Evolutionary conservation across 2,888 invertebrate genomes (phyloP).

Genomic region (Chrysolina haemoptera): DNA sequence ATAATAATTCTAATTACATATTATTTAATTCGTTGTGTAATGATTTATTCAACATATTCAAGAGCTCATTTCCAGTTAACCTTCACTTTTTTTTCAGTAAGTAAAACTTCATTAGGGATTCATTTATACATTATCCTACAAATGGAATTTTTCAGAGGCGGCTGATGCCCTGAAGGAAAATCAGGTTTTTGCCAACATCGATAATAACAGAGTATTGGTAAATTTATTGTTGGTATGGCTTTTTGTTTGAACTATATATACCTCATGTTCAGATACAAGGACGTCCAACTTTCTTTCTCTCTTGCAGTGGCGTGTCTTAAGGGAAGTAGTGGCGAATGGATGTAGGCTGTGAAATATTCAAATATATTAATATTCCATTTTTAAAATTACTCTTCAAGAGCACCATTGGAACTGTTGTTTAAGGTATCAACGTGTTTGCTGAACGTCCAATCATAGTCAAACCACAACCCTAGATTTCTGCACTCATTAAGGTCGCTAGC

Average conservation of each 20-base stretch:
- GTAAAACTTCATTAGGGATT: background rate
- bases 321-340: too few species aligned
- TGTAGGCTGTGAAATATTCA: too few species aligned
- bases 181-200: constrained; percentile 11
- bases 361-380: too few species aligned
- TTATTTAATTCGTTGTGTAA: constrained; percentile 40
- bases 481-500: too few species aligned
- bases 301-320: background rate
- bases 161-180: background rate
- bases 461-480: too few species aligned
- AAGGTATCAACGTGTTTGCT: too few species aligned
- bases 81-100: constrained; percentile 37
- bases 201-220: constrained; percentile 20
- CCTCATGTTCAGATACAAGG: constrained; percentile 15
- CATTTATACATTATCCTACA: constrained; percentile 17
- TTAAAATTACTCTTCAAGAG: too few species aligned
- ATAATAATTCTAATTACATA: constrained; percentile 28
- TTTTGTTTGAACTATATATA: background rate
- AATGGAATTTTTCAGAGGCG: constrained; percentile 4
- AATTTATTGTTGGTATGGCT: background rate
- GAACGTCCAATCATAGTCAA: too few species aligned
- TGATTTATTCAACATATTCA: constrained; percentile 27
- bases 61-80: constrained; percentile 39
- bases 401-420: too few species aligned
- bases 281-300: background rate